phyloP scores from a whole-genome alignment of 2,797 vertebrate species.

The Pipistrellus kuhlii region DNA sequence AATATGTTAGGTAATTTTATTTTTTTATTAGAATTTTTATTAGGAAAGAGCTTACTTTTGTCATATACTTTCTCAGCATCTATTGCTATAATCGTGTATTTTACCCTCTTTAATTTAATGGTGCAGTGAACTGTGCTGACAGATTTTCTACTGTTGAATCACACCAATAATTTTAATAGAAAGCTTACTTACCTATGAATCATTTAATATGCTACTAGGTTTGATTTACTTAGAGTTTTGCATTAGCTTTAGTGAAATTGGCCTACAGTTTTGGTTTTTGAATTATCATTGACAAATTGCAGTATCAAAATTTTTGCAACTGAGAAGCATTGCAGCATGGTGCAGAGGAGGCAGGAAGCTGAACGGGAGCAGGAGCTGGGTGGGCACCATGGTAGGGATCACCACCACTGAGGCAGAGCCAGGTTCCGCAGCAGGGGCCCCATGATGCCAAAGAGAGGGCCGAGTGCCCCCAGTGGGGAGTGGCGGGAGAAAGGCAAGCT shows the following conservation, averaged over 20 bases:
- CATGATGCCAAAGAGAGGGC: too few species aligned
- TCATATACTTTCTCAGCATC: background rate
- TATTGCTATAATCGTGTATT: background rate
- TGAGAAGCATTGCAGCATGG: too few species aligned
- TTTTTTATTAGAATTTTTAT: background rate
- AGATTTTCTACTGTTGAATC: background rate
- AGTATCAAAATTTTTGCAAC: background rate
- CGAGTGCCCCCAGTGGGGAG: too few species aligned
- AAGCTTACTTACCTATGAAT: background rate
- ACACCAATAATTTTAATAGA: background rate
- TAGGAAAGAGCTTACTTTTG: background rate
- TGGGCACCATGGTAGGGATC: too few species aligned
- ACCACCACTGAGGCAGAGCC: too few species aligned
- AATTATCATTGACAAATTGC: background rate
- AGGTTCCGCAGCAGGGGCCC: too few species aligned
- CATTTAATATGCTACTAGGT: background rate
- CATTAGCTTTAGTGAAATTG: background rate
- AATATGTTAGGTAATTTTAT: background rate
- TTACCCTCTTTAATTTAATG: background rate
- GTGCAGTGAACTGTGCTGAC: background rate
- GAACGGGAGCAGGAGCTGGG: too few species aligned
- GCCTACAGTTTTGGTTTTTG: background rate
- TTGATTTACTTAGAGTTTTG: background rate
- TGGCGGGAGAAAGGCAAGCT: too few species aligned
- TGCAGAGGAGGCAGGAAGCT: too few species aligned